phyloP scores from a whole-genome alignment of 2,113 vertebrate species.

The Grus americana region DNA sequence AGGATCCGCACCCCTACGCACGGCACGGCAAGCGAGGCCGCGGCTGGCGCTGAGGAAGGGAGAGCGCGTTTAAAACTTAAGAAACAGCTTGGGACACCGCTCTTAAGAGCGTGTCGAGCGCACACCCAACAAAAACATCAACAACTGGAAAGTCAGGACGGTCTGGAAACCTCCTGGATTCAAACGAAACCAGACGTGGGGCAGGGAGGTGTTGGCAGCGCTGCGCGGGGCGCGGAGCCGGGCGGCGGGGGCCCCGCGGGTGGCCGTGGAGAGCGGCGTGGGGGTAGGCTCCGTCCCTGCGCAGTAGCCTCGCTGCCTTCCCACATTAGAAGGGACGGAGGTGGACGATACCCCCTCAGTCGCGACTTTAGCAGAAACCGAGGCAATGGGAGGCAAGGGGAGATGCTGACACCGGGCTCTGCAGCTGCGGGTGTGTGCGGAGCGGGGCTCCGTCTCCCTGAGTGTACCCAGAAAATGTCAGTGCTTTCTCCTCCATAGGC shows the following conservation, averaged over 20 bases:
- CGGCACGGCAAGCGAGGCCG: not conserved
- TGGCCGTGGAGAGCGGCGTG: not conserved
- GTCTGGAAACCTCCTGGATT: not conserved
- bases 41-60: not conserved
- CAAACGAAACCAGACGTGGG: not conserved
- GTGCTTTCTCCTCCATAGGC: not conserved
- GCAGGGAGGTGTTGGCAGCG: not conserved
- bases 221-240: not conserved
- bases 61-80: not conserved
- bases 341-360: not conserved
- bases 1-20: not conserved
- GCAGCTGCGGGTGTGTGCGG: not conserved
- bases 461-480: not conserved
- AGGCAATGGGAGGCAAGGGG: not conserved
- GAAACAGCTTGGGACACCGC: not conserved
- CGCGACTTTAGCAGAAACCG: not conserved
- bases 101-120: not conserved
- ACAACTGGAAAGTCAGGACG: not conserved
- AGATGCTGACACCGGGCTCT: not conserved
- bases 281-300: not conserved
- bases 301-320: not conserved
- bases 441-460: not conserved
- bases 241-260: not conserved
- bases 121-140: not conserved
- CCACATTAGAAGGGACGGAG: not conserved